These are phyloP conservation scores for Mesorhabditis sp. DNA, from an alignment of 2,888 invertebrate species.

Conservation along the genomic window DNA sequence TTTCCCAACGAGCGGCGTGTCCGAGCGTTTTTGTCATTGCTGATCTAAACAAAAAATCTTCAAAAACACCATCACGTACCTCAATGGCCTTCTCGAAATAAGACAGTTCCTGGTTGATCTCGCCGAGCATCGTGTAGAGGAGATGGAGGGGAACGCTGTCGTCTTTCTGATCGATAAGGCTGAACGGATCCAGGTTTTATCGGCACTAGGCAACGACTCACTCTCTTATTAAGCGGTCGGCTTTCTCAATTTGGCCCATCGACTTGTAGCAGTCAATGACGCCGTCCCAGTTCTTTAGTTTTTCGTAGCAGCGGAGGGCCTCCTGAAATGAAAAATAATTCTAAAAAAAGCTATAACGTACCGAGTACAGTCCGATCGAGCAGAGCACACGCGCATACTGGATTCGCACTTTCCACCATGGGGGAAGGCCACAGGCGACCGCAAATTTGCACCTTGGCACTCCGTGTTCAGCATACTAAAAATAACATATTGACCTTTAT, in stretches of 20 bases:
- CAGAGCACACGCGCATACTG: constrained; percentile 42
- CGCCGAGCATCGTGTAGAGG: constrained; percentile 85
- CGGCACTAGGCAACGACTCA: neutral
- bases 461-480: neutral
- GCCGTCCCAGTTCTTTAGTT: constrained; percentile 81
- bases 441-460: constrained; percentile 7
- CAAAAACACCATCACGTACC: constrained; percentile 66
- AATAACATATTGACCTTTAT: neutral
- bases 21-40: constrained; percentile 70
- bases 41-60: constrained; percentile 57
- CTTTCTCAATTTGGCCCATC: constrained; percentile 80
- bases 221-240: constrained; percentile 58
- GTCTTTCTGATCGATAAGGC: constrained; percentile 67
- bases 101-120: constrained; percentile 74
- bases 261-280: constrained; percentile 85
- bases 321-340: constrained; percentile 40
- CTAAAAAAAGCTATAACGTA: constrained; percentile 42
- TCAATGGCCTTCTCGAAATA: constrained; percentile 88
- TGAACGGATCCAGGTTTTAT: neutral
- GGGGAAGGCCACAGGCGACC: constrained; percentile 31
- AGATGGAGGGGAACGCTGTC: constrained; percentile 64
- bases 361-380: constrained; percentile 56
- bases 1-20: constrained; percentile 84
- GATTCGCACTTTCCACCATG: constrained; percentile 43
- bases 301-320: constrained; percentile 61